Evolutionary conservation across 2,113 vertebrate genomes (phyloP).

Genomic region (Lycaon pictus): DNA sequence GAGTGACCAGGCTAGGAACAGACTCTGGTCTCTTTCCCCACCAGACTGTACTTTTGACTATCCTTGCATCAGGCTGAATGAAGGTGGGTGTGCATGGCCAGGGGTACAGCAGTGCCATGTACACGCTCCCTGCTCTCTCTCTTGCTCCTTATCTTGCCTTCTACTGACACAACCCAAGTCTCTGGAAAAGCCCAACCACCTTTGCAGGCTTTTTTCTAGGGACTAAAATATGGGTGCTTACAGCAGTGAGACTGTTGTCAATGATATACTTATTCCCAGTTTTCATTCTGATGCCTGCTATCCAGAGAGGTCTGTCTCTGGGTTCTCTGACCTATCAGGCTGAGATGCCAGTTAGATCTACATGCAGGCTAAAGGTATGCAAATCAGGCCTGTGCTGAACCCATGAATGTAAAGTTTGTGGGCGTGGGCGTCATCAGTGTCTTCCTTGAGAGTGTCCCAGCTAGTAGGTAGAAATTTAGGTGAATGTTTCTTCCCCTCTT

Average conservation of each 20-base stretch:
- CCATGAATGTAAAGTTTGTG: background rate
- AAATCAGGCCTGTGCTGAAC: background rate
- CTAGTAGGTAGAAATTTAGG: background rate
- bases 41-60: background rate
- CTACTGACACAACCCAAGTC: background rate
- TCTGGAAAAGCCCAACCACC: background rate
- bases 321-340: background rate
- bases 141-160: background rate
- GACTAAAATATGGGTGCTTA: background rate
- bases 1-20: background rate
- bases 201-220: background rate
- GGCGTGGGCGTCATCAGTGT: too few relatives aligned
- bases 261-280: background rate
- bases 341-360: background rate
- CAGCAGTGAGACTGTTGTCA: background rate
- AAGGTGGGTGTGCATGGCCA: background rate
- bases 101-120: accelerated
- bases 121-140: background rate
- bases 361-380: background rate
- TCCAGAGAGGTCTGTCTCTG: background rate
- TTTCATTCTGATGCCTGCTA: background rate
- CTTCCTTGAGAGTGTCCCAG: background rate
- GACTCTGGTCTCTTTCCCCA: background rate
- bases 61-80: background rate
- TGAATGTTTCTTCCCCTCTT: background rate